Base-by-base conservation (phyloP, 2,113 vertebrate species). In the Amblyopsis rosae region DNA sequence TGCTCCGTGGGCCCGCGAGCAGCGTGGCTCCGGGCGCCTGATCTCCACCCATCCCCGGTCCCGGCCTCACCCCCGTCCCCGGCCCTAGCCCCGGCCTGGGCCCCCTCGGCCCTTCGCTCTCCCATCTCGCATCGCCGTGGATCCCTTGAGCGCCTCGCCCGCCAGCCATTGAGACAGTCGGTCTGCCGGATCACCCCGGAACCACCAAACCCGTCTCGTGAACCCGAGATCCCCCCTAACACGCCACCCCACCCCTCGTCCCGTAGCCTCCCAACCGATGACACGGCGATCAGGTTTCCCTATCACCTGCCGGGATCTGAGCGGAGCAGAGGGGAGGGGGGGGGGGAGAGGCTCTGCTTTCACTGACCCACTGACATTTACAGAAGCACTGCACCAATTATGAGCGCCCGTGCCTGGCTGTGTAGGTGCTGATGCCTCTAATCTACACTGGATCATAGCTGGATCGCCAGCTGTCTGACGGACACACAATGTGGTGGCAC, bases 281-380 rank as follows among this genome's bases (percentile, higher is more conserved):
- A 11, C 32, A 46, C 68, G 55, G 53, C 54, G 86, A 83, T 88
- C 81, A 7, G 55, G 78, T 91, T 84, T 82, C 82, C 63, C 69
- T 0, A 70, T 81, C 81, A 82, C 70, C 81, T 76, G 77, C 80
- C 74, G 72, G 74, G 69, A 65, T 4, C 1, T 57, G 16, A 50
- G 64, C 9, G 45, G 48, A 15, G 26, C 26, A 26, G 26, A 17
- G 45, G 59, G 59, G 41, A 33, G 12, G 12, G 19, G 3, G 59
- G 32, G 32, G 59, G 46, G 41, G 15, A 15, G 8, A 48, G 35
- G 33, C 64, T 0, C 51, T 67, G 77, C 75, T 41, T 17, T 69
- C 59, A 73, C 66, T 83, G 78, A 85, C 82, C 77, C 67, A 79
- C 70, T 89, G 80, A 80, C 73, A 88, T 90, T 87, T 87, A 78